These are phyloP conservation scores for Stenolophus ochropezus DNA, from an alignment of 2,888 invertebrate genomes.

Conservation along the genomic window DNA sequence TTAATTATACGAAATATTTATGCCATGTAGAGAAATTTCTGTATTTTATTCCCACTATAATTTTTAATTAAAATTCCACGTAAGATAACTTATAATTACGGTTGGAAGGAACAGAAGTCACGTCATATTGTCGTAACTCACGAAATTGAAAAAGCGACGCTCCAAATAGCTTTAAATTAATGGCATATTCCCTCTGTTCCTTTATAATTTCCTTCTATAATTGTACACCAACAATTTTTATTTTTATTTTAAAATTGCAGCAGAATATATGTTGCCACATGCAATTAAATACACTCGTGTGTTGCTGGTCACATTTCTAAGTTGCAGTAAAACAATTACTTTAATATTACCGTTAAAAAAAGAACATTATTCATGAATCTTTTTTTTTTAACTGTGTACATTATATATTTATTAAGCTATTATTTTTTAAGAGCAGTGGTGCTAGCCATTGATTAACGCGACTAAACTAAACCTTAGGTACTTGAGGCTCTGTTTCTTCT, in stretches of 20 bases:
- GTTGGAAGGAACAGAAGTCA: background rate
- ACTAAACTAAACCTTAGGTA: no score
- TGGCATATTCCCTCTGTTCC: background rate
- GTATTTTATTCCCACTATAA: background rate
- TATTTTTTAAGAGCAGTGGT: no score
- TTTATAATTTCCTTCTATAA: background rate
- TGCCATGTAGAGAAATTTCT: background rate
- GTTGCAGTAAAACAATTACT: no score
- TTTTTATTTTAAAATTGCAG: background rate
- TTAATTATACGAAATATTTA: background rate
- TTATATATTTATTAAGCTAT: no score
- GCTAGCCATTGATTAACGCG: no score
- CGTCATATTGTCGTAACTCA: background rate
- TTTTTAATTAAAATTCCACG: slow-evolving; percentile 10
- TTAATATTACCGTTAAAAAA: no score
- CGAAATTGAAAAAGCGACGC: background rate
- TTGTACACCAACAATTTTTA: background rate
- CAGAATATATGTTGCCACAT: background rate
- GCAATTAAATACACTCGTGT: background rate
- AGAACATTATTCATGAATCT: no score
- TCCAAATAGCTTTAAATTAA: no score
- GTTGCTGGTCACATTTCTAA: no score
- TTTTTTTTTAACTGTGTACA: no score
- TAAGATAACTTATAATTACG: background rate
- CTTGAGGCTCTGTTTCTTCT: no score